These are phyloP conservation scores for Erebia palarica DNA, from an alignment of 2,888 invertebrate species.

Conservation along the genomic window DNA sequence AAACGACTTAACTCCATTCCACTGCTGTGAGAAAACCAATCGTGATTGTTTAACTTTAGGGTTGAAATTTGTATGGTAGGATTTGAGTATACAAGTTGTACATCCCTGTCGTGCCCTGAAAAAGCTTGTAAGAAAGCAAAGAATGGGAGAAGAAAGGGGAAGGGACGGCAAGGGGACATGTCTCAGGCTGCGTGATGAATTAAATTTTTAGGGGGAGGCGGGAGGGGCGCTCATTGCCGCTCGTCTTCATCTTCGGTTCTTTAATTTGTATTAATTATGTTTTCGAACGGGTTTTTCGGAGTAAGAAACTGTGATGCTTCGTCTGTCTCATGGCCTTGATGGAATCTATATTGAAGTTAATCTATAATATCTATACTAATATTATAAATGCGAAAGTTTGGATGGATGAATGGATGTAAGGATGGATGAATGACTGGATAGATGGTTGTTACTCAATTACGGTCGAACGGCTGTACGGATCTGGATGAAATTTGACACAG, in stretches of 20 bases:
- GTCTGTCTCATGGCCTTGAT: conserved; percentile 13
- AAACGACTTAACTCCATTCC: conserved; percentile 47
- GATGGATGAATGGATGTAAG: too few species aligned
- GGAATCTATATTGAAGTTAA: background rate
- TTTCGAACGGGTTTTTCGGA: conserved; percentile 49
- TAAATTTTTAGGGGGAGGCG: conserved; percentile 80
- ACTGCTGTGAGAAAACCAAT: conserved; percentile 32
- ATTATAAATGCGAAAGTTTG: too few species aligned
- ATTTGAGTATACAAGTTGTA: conserved; percentile 54
- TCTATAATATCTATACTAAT: too few species aligned
- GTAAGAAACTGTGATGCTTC: conserved; percentile 30
- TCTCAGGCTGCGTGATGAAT: conserved; percentile 79
- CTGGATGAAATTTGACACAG: background rate
- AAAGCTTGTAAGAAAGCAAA: conserved; percentile 81
- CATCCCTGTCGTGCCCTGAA: conserved; percentile 66
- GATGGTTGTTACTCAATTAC: too few species aligned
- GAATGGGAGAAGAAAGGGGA: conserved; percentile 79
- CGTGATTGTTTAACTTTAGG: background rate
- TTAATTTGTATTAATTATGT: conserved; percentile 76
- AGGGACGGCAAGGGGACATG: conserved; percentile 77
- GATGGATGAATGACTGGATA: too few species aligned
- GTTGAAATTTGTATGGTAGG: conserved; percentile 39
- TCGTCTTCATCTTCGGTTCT: conserved; percentile 75
- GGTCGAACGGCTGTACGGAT: too few species aligned
- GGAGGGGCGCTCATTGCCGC: conserved; percentile 64